phyloP scores from a whole-genome alignment of 2,888 invertebrate species.

The Harpagoxenus sublaevis region DNA sequence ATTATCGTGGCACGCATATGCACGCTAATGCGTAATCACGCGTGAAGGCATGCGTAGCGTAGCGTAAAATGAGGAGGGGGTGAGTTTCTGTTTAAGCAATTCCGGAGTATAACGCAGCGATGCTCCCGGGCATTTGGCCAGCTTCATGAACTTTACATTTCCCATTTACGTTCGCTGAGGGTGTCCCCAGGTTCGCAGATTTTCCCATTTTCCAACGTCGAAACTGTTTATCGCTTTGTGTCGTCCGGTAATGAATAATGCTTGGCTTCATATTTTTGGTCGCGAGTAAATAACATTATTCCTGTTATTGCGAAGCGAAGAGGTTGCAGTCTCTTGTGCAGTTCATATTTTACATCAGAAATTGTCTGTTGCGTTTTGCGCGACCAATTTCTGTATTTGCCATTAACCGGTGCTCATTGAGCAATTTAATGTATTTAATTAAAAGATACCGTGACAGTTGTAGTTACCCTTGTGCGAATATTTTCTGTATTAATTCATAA shows the following conservation, averaged over 20 bases:
- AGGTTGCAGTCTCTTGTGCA: background rate
- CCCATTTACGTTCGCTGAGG: constrained; percentile 29
- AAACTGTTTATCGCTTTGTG: constrained; percentile 24
- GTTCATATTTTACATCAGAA: background rate
- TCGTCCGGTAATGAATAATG: constrained; percentile 7
- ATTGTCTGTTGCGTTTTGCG: background rate
- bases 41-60: constrained; percentile 54
- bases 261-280: background rate
- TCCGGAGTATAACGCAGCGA: constrained; percentile 33
- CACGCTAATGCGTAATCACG: constrained; percentile 62
- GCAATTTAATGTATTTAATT: background rate
- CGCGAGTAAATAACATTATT: constrained; percentile 23
- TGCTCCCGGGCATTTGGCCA: constrained; percentile 53
- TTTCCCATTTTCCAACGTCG: constrained; percentile 37
- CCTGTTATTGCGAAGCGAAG: background rate
- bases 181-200: constrained; percentile 19
- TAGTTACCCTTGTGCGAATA: background rate
- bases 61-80: constrained; percentile 53
- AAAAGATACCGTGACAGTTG: background rate
- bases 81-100: constrained; percentile 62
- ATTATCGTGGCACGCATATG: constrained; percentile 53
- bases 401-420: background rate
- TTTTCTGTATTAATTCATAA: background rate
- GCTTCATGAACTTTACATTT: constrained; percentile 54
- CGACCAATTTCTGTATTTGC: background rate